Evolutionary conservation across 2,797 vertebrate genomes (phyloP), one percentile per base, ranked within the genome.

Genomic region (Salmo trutta): DNA sequence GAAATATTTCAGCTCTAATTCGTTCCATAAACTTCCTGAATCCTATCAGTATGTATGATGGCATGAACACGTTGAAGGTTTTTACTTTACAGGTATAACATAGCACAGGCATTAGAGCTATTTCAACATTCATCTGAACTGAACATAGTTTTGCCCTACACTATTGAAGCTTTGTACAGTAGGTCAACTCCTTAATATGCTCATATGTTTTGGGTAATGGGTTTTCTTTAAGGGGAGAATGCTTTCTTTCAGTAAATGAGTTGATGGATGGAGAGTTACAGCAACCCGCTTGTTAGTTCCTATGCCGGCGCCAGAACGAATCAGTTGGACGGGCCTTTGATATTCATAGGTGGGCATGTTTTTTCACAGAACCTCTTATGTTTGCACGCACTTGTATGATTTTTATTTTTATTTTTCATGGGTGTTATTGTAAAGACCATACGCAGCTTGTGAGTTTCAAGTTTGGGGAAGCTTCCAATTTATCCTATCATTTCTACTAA

Each of bases 261-360:
- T 21, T 19, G 36, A 66, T 51, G 24, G 24, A 53, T 12, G 16
- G 53, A 73, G 14, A 75, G 12, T 52, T 64, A 29, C 2, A 47
- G 68, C 33, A 24, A 64, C 41, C 29, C 90, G 77, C 89, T 64
- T 64, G 92, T 85, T 84, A 73, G 77, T 74, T 91, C 90, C 41
- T 12, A 10, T 12, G 10, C 10, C 41, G 1, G 41, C 12, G 41
- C 41, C 41, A 47, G 41, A 47, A 14, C 41, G 1, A 47, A 47
- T 47, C 41, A 47, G 41, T 47, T 47, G 41, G 41, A 3, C 41
- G 10, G 41, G 41, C 41, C 41, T 47, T 47, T 47, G 41, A 47
- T 47, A 47, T 47, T 47, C 41, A 47, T 47, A 47, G 41, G 41
- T 8, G 8, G 10, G 41, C 41, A 47, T 10, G 41, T 14, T 47